Conservation (phyloP, 2,888 invertebrate species). For the Himalopsyche anomala region DNA sequence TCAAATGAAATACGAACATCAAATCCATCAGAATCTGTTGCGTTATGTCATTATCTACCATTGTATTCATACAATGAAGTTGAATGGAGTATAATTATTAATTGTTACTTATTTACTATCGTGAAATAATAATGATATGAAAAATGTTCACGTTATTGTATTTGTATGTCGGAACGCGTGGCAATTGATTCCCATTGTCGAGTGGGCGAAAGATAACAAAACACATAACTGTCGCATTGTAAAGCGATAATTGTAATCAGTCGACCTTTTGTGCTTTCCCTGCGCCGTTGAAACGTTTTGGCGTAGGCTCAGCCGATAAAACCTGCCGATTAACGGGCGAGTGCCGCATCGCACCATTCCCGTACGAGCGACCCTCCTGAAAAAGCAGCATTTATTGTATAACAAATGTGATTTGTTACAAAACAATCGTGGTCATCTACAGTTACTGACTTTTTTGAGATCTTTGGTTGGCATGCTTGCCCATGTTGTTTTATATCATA, state of each 20-base stretch:
- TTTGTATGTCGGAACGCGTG: not conserved
- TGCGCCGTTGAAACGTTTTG: not conserved
- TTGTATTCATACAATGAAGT: too few species aligned
- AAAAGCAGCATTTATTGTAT: too few species aligned
- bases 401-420: too few species aligned
- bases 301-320: slow-evolving; percentile 7
- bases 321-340: slow-evolving; percentile 2
- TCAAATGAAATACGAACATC: too few species aligned
- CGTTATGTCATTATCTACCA: too few species aligned
- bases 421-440: too few species aligned
- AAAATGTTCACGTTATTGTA: slow-evolving; percentile 5
- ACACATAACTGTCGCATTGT: slow-evolving; percentile 36
- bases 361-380: not conserved
- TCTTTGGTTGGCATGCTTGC: too few species aligned
- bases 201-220: slow-evolving; percentile 22
- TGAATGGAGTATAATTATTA: not conserved
- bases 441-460: too few species aligned
- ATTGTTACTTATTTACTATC: slow-evolving; percentile 21
- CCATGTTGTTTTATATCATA: too few species aligned
- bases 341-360: not conserved
- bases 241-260: slow-evolving; percentile 34
- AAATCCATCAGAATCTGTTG: too few species aligned
- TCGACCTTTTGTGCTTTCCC: slow-evolving; percentile 23
- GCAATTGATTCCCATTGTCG: slow-evolving; percentile 39
- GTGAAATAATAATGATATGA: slow-evolving; percentile 18